Conservation (phyloP, 1,140 invertebrate species). For the Idris sp. region DNA sequence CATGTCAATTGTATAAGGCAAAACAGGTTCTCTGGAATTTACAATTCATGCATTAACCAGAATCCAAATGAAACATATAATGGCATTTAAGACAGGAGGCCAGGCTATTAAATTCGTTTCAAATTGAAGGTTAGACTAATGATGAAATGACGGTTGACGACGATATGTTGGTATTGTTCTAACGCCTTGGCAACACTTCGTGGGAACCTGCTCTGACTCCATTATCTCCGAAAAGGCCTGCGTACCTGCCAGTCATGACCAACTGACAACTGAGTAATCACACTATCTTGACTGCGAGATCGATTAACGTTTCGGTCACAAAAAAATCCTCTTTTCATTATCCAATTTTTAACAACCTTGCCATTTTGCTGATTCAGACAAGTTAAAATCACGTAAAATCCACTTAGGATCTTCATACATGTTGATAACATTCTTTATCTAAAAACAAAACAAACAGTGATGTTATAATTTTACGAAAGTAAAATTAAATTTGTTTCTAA, state of each 20-base stretch:
- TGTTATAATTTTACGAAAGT: too few relatives aligned
- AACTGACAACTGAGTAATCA: constrained; percentile 59
- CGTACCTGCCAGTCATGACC: constrained; percentile 60
- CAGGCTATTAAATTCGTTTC: constrained; percentile 61
- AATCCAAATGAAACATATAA: constrained; percentile 75
- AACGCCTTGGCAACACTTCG: constrained; percentile 65
- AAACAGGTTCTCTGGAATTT: constrained; percentile 74
- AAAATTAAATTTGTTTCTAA: too few relatives aligned
- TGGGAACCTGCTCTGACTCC: constrained; percentile 65
- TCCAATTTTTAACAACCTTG: constrained; percentile 49
- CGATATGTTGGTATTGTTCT: constrained; percentile 70
- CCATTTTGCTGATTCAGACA: constrained; percentile 48
- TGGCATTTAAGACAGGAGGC: constrained; percentile 72
- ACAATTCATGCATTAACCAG: constrained; percentile 72
- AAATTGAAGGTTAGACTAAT: constrained; percentile 74
- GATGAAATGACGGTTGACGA: constrained; percentile 69
- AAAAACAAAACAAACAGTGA: too few relatives aligned
- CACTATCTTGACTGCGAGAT: constrained; percentile 44
- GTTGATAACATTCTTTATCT: too few relatives aligned
- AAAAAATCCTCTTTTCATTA: constrained; percentile 42
- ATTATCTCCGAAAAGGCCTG: constrained; percentile 60
- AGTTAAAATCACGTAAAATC: too few relatives aligned
- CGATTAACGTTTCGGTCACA: constrained; percentile 53
- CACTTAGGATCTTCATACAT: too few relatives aligned
- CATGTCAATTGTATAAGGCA: constrained; percentile 30